Evolutionary conservation across 2,797 vertebrate genomes (phyloP).

Genomic region (Sebastes kiyomatsui): DNA sequence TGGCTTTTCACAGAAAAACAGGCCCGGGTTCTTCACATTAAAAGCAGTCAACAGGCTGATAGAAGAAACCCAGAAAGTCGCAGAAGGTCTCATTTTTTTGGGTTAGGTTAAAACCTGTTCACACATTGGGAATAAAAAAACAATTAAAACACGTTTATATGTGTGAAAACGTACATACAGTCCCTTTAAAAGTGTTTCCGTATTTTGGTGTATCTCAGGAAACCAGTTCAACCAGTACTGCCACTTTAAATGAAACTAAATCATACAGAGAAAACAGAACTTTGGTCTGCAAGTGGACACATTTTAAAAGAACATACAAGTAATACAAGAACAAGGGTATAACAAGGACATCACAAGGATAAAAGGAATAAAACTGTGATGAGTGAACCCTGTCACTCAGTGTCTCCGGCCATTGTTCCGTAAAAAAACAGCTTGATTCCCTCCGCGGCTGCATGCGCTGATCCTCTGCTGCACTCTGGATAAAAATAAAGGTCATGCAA

Average conservation of each 20-base stretch:
- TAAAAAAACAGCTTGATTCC: neutral
- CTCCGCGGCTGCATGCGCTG: neutral
- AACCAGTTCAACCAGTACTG: neutral
- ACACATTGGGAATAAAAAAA: too few species aligned
- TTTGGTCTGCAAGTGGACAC: too few species aligned
- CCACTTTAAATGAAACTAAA: neutral
- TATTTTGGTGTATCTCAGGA: neutral
- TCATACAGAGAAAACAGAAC: neutral
- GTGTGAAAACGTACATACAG: too few species aligned
- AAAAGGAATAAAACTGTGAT: neutral
- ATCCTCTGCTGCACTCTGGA: neutral
- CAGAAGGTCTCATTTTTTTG: too few species aligned
- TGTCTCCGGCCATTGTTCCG: neutral
- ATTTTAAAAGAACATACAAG: neutral
- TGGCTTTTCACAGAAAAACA: too few species aligned
- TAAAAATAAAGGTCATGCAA: constrained; percentile 44
- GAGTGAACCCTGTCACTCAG: neutral
- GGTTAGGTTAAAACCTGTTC: too few species aligned
- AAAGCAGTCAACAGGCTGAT: too few species aligned
- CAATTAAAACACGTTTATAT: too few species aligned
- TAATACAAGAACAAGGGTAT: neutral
- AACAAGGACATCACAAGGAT: neutral
- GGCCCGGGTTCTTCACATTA: too few species aligned
- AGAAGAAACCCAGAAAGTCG: too few species aligned
- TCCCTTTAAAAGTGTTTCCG: neutral